Percentiles rank a stretch among this genome's conserved stretches.
phyloP scores from a whole-genome alignment of 35 echinoderm and acorn worm species.

The Strongylocentrotus purpuratus region DNA sequence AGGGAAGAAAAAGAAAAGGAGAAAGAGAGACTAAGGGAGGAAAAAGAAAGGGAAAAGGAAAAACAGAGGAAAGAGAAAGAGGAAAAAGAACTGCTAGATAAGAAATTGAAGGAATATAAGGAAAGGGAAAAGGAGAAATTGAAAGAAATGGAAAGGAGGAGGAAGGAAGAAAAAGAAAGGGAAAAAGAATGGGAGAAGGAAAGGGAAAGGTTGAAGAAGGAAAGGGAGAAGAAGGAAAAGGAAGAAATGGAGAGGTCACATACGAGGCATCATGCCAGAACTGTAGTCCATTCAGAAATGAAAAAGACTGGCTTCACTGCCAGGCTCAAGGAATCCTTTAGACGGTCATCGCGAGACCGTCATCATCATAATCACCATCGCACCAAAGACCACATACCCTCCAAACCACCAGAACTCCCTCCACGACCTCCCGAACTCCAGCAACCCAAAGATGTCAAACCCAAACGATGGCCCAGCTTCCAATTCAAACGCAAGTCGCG shows the following conservation, averaged over 20 bases:
- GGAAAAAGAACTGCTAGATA: slow-evolving; percentile 11
- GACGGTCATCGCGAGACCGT: slow-evolving; percentile 57
- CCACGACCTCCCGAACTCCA: neutral
- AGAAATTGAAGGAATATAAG: slow-evolving; percentile 16
- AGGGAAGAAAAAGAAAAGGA: slow-evolving; percentile 21
- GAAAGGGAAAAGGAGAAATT: slow-evolving; percentile 30
- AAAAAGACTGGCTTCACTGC: slow-evolving; percentile 87
- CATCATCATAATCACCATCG: slow-evolving; percentile 20
- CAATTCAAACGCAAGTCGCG: slow-evolving; percentile 76
- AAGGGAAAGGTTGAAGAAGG: neutral
- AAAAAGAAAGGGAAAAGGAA: slow-evolving; percentile 47
- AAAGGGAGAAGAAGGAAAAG: neutral
- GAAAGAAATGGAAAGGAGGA: neutral
- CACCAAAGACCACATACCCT: slow-evolving; percentile 46
- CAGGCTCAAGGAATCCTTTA: slow-evolving; percentile 74
- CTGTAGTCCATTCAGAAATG: slow-evolving; percentile 84
- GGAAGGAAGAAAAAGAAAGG: slow-evolving; percentile 25
- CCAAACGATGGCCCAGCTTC: slow-evolving; percentile 74
- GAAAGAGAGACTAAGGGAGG: slow-evolving; percentile 21
- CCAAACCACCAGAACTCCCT: slow-evolving; percentile 38
- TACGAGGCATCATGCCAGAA: slow-evolving; percentile 49
- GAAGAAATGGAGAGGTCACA: neutral
- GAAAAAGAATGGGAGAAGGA: slow-evolving; percentile 20
- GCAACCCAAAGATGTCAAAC: slow-evolving; percentile 28
- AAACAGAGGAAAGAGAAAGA: neutral